Evolutionary conservation across 37 sponge, comb jelly and placozoan genomes (phyloP).

Genomic region (Aphrocallistes beatrix): DNA sequence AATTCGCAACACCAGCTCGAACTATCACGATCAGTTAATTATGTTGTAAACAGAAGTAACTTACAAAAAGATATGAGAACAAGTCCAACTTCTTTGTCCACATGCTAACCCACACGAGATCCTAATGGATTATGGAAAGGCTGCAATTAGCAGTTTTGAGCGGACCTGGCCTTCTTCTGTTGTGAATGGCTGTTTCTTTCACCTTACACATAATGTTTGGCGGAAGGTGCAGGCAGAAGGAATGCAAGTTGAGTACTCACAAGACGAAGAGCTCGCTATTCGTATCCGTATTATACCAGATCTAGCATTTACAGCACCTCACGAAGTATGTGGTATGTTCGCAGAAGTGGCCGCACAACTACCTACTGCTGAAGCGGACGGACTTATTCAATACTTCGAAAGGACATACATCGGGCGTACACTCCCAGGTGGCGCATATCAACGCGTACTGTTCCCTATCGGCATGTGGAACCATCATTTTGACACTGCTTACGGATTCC

Average conservation of each 20-base stretch:
- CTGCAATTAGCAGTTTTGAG: neutral
- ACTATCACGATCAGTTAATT: too few species aligned
- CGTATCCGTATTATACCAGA: neutral
- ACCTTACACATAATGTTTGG: neutral
- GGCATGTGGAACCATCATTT: neutral
- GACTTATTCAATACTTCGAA: neutral
- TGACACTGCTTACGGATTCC: too few species aligned
- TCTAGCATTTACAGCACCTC: neutral
- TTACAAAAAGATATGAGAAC: neutral
- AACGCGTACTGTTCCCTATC: neutral
- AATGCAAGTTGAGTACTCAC: neutral
- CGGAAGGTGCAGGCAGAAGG: constrained; percentile 16
- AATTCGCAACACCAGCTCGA: too few species aligned
- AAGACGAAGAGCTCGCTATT: neutral
- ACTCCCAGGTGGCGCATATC: neutral
- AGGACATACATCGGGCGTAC: neutral
- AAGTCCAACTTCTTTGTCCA: neutral
- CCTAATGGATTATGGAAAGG: neutral
- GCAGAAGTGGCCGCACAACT: neutral
- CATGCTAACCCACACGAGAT: neutral
- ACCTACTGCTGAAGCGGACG: neutral
- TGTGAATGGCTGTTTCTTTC: neutral
- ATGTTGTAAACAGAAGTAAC: neutral
- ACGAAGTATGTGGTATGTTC: neutral
- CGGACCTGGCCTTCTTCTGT: neutral